A percentile compares a stretch with the other conserved stretches of the same genome.
phyloP scores from a whole-genome alignment of 2,888 invertebrate genomes.

The Microplitis deprimator region DNA sequence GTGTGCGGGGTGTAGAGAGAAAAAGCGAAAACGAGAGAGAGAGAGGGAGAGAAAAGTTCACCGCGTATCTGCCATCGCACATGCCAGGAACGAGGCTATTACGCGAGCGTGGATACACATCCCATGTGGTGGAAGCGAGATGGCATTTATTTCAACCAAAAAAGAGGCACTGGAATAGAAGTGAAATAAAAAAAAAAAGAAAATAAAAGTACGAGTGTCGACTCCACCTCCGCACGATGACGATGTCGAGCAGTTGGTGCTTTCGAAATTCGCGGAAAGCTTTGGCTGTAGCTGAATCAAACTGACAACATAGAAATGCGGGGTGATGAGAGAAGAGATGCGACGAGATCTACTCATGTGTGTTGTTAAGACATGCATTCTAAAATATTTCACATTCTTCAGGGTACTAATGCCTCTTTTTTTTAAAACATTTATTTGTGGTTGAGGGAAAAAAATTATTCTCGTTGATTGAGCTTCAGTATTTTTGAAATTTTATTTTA shows the following conservation, averaged over 20 bases:
- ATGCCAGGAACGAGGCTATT: constrained; percentile 63
- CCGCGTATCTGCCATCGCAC: constrained; percentile 61
- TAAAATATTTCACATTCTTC: too few relatives aligned
- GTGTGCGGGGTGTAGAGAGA: constrained; percentile 51
- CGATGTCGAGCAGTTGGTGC: constrained; percentile 61
- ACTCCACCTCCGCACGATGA: constrained; percentile 47
- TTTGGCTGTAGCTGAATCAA: constrained; percentile 42
- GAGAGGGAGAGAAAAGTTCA: constrained; percentile 39
- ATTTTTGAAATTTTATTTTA: too few relatives aligned
- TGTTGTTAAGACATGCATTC: background rate
- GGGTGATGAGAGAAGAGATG: background rate
- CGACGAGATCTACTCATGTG: background rate
- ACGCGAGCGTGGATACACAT: constrained; percentile 61
- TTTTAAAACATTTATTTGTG: too few relatives aligned
- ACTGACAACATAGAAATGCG: constrained; percentile 3
- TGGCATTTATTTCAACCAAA: constrained; percentile 39
- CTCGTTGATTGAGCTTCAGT: too few relatives aligned
- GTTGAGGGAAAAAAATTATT: too few relatives aligned
- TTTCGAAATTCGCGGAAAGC: constrained; percentile 65
- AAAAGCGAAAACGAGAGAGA: constrained; percentile 46
- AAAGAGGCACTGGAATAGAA: constrained; percentile 20
- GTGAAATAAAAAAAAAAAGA: constrained; percentile 15
- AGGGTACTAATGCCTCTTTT: background rate
- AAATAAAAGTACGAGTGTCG: constrained; percentile 48
- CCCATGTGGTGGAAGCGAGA: constrained; percentile 49